Conservation (phyloP, 1,140 invertebrate species). For the Stenopsyche tienmushanensis region DNA sequence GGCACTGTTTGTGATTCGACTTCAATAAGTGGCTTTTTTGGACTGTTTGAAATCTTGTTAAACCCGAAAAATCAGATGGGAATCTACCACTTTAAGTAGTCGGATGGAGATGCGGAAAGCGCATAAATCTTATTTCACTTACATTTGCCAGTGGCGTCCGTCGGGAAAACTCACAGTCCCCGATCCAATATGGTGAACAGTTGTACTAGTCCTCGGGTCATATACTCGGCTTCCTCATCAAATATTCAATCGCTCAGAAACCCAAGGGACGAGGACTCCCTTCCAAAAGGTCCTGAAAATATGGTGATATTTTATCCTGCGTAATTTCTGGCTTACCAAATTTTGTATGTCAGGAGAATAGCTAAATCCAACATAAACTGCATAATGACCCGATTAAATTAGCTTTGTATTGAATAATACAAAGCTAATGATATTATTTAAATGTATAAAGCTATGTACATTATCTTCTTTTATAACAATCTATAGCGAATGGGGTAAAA, state of each 20-base stretch:
- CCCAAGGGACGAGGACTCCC: background rate
- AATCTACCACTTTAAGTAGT: no score
- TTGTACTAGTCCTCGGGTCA: constrained; percentile 5
- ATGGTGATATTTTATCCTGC: background rate
- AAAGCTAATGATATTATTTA: background rate
- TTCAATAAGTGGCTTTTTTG: no score
- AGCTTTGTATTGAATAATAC: background rate
- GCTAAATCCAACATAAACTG: background rate
- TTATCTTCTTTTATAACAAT: no score
- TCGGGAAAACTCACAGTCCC: background rate
- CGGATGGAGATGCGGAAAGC: background rate
- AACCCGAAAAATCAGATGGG: no score
- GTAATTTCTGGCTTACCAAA: no score
- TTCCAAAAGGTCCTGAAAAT: background rate
- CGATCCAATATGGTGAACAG: constrained; percentile 8
- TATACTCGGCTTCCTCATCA: constrained; percentile 6
- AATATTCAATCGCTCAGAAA: constrained; percentile 1
- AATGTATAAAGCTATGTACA: background rate
- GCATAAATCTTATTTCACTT: constrained; percentile 6
- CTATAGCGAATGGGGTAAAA: no score
- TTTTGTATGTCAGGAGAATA: background rate
- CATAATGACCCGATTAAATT: background rate
- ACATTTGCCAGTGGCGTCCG: background rate
- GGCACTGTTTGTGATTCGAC: no score
- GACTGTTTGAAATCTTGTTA: no score